Base-by-base conservation (phyloP, 2,888 invertebrate genomes). In the Drosophila lacicola region DNA sequence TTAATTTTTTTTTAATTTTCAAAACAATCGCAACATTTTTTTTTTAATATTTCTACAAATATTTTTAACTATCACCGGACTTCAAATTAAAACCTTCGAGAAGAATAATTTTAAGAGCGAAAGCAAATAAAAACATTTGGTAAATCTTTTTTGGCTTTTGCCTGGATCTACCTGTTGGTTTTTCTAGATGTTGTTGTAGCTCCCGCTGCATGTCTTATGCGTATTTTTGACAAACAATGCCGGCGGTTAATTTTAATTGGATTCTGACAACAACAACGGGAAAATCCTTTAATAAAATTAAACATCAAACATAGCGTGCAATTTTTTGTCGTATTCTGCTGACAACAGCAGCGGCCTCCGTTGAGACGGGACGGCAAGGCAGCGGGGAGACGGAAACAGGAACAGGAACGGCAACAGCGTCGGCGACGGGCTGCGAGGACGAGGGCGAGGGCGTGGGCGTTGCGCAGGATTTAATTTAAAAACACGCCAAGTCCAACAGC, bases 181-280 rank as follows among this genome's bases (percentile, higher is more conserved):
- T 51, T 57, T 57, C 29, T 53, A 58, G 56, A 44, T 54, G 67
- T 46, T 69, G 49, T 57, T 70, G 56, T 66, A 44, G 37, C 10
- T 36, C 57, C 51, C 19, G 54, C 33, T 46, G 75, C 41, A 53
- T 62, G 76, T 63, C 76, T 84, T 67, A 53, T 72, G 56, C 60
- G 66, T 71, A 87, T 83, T 86, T 89, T 86, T 86, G 90, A 86
- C 81, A 88, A 75, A 90, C 81, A 83, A 68, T 68, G 91, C 91
- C 91, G 74, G 66, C 75, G 91, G 91, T 78, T 77, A 70, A 87
- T 90, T 91, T 91, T 91, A 91, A 91, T 91, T 90, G 91, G 87
- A 91, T 91, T 89, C 75, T 78, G 84, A 75, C 75, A 78, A 62
- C 69, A 61, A 55, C 49, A 70, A 63, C 69, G 49, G 65, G 81